These are phyloP conservation scores for Artemia sinica DNA, from an alignment of 2,888 invertebrate species.

Conservation along the genomic window DNA sequence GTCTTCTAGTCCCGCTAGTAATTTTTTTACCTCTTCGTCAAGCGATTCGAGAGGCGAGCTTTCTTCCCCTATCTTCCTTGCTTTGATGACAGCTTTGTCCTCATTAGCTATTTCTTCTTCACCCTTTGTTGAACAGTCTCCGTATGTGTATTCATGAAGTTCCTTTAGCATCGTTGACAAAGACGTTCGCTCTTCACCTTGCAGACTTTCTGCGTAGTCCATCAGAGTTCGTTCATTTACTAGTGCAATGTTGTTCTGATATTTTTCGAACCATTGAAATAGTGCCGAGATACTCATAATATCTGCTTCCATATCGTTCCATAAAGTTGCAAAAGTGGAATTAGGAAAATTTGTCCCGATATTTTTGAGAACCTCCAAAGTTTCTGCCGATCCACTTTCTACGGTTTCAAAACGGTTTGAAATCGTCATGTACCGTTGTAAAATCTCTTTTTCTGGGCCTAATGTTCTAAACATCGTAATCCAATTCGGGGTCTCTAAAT, in stretches of 20 bases:
- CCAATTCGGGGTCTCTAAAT: constrained; percentile 20
- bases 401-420: constrained; percentile 16
- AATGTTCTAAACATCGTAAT: constrained; percentile 19
- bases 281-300: constrained; percentile 10
- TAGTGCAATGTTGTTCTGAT: constrained; percentile 18
- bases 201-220: constrained; percentile 20
- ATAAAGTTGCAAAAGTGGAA: constrained; percentile 14
- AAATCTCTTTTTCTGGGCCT: constrained; percentile 20
- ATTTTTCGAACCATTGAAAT: constrained; percentile 21
- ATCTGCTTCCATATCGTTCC: constrained; percentile 15
- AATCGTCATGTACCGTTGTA: constrained; percentile 19
- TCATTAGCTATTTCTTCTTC: not conserved
- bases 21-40: not conserved
- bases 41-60: not conserved
- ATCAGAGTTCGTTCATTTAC: constrained; percentile 21
- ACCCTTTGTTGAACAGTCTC: not conserved
- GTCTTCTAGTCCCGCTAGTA: constrained; percentile 11
- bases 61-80: not conserved
- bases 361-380: not conserved
- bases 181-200: constrained; percentile 14
- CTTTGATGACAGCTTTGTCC: not conserved
- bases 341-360: not conserved
- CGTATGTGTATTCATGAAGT: constrained; percentile 16
- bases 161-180: not conserved
- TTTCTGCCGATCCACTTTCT: constrained; percentile 10